phyloP scores from a whole-genome alignment of 2,888 invertebrate species.

The Bellardia bayeri region DNA sequence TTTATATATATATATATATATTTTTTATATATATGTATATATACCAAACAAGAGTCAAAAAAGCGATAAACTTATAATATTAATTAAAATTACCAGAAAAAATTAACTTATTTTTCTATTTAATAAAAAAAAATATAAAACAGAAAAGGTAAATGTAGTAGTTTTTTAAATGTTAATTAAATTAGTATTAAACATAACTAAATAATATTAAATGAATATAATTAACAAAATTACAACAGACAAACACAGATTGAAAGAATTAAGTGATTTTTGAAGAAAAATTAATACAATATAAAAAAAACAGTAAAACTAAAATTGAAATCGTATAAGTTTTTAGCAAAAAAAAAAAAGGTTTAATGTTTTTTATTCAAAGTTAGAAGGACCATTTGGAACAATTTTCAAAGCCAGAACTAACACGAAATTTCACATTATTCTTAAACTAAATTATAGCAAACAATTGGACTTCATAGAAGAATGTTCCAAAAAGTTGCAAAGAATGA shows the following conservation, averaged over 20 bases:
- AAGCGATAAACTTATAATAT: constrained; percentile 58
- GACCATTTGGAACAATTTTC: neutral
- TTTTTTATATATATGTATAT: constrained; percentile 49
- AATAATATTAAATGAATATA: constrained; percentile 48
- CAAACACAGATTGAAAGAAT: neutral
- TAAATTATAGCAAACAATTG: too few species aligned
- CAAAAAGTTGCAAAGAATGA: too few species aligned
- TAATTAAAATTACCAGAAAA: constrained; percentile 7
- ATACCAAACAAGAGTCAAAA: constrained; percentile 30
- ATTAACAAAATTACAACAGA: constrained; percentile 44
- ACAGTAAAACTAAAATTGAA: constrained; percentile 22
- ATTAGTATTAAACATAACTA: constrained; percentile 41
- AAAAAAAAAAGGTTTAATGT: neutral
- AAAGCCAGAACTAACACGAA: too few species aligned
- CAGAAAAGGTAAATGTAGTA: constrained; percentile 63
- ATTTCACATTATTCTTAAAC: too few species aligned
- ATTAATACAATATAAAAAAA: constrained; percentile 57
- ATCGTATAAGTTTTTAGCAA: constrained; percentile 6
- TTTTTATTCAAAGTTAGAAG: constrained; percentile 7
- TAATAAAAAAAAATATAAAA: constrained; percentile 19
- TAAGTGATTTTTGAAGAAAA: constrained; percentile 65
- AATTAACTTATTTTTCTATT: constrained; percentile 61
- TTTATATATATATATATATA: constrained; percentile 44
- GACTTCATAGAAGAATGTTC: too few species aligned
- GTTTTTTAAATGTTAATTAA: constrained; percentile 70